These are phyloP conservation scores for Cecidostiba fungosa DNA, from an alignment of 2,888 invertebrate genomes.

Conservation along the genomic window DNA sequence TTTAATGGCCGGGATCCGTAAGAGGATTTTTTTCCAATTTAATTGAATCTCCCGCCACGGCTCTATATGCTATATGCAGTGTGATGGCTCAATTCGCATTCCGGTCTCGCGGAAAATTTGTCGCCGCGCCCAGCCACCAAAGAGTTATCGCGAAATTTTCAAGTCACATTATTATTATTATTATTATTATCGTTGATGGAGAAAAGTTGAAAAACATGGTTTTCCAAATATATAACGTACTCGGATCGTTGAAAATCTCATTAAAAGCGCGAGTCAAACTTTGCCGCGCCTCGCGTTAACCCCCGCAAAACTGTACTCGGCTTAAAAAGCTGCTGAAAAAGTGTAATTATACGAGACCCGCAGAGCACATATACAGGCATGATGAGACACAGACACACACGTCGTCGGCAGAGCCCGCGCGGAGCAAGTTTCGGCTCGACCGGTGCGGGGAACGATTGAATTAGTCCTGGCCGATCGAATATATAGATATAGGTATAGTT, in stretches of 20 bases:
- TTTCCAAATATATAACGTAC: too few species aligned
- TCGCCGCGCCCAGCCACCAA: too few species aligned
- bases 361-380: background rate
- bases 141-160: background rate
- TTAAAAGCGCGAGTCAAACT: background rate
- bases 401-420: too few species aligned
- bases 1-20: background rate
- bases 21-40: constrained; percentile 20
- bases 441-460: constrained; percentile 27
- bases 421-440: background rate
- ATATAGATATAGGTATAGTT: background rate
- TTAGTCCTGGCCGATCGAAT: constrained; percentile 50
- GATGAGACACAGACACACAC: too few species aligned
- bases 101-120: background rate
- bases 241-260: background rate
- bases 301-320: too few species aligned
- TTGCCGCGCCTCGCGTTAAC: too few species aligned
- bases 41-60: background rate
- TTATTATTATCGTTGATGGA: too few species aligned
- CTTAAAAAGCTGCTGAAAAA: background rate
- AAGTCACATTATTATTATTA: too few species aligned
- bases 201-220: too few species aligned
- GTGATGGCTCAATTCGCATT: background rate
- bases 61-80: background rate
- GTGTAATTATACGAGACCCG: background rate